Percentiles rank a stretch among this genome's conserved stretches.
Evolutionary conservation across 2,888 invertebrate species (phyloP).

Genomic region (Lithophane leautieri): DNA sequence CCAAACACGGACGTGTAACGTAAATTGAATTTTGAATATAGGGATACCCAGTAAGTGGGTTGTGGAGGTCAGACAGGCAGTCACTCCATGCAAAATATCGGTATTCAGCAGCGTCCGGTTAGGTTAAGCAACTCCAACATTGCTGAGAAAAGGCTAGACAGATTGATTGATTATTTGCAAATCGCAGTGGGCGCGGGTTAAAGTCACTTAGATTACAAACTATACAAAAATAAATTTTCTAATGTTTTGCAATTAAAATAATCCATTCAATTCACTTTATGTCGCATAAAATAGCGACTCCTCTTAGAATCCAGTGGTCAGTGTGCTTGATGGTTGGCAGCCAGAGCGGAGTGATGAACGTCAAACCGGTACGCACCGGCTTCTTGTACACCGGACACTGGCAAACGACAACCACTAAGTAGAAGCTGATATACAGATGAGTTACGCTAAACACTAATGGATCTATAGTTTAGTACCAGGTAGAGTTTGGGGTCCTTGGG

Average conservation of each 20-base stretch:
- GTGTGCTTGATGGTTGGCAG: conserved; percentile 92
- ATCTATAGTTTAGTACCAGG: conserved; percentile 85
- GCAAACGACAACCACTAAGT: conserved; percentile 8
- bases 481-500: conserved; percentile 94
- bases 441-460: not conserved
- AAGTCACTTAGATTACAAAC: not conserved
- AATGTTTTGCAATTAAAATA: not conserved
- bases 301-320: conserved; percentile 96
- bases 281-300: conserved; percentile 96
- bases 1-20: too few species aligned
- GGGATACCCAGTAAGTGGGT: not conserved
- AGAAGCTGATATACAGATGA: not conserved
- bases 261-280: conserved; percentile 90
- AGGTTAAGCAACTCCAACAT: not conserved
- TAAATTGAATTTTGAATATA: too few species aligned
- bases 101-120: not conserved
- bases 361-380: conserved; percentile 94
- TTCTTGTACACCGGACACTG: conserved; percentile 98
- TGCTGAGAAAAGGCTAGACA: not conserved
- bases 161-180: not conserved
- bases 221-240: not conserved
- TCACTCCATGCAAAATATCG: not conserved
- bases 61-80: not conserved
- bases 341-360: conserved; percentile 94
- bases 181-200: not conserved